phyloP scores from a whole-genome alignment of 2,888 invertebrate species.

The Acanthococcus lagerstroemiae region DNA sequence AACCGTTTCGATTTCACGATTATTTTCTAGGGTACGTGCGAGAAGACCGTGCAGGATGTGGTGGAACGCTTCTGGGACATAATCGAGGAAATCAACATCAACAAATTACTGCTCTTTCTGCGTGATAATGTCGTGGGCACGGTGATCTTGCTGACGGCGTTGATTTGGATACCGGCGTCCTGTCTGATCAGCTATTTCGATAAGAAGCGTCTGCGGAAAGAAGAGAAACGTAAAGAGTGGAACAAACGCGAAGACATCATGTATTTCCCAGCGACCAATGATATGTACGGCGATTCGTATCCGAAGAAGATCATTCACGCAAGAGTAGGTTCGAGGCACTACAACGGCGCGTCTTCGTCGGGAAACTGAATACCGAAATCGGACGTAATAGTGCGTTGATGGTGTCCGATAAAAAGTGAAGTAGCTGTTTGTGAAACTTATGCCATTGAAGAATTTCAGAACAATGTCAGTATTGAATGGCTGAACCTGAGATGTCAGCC shows the following conservation, averaged over 20 bases:
- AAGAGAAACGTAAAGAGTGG: constrained; percentile 28
- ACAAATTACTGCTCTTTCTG: constrained; percentile 77
- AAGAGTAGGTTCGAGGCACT: background rate
- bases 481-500: too few relatives aligned
- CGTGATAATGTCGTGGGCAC: constrained; percentile 90
- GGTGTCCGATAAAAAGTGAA: too few relatives aligned
- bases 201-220: constrained; percentile 51
- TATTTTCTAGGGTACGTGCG: constrained; percentile 71
- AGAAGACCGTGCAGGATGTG: constrained; percentile 88
- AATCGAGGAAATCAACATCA: constrained; percentile 91
- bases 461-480: too few relatives aligned
- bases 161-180: constrained; percentile 90
- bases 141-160: constrained; percentile 78
- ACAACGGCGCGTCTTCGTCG: background rate
- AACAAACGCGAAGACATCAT: constrained; percentile 28
- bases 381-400: too few relatives aligned
- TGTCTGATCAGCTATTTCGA: constrained; percentile 71
- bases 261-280: constrained; percentile 21
- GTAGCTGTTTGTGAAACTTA: too few relatives aligned
- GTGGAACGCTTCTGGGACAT: constrained; percentile 96
- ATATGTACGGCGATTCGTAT: constrained; percentile 7
- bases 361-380: too few relatives aligned
- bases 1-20: background rate
- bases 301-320: constrained; percentile 24
- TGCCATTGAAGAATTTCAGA: too few relatives aligned